Base-by-base conservation (phyloP, 2,113 vertebrate genomes). In the Shinisaurus crocodilurus region DNA sequence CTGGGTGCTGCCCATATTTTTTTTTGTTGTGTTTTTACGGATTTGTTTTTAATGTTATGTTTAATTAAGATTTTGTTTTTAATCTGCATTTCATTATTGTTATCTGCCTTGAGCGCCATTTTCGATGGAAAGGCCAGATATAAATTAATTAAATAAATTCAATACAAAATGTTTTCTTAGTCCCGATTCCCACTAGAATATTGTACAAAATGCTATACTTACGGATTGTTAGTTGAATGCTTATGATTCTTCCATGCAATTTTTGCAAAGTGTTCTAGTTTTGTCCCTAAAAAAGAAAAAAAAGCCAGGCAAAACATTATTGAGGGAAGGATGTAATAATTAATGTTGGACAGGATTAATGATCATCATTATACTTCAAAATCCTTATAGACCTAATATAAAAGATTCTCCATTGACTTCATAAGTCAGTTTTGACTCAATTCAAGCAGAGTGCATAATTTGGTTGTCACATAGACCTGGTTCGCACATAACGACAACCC, bases 171-270 rank as follows among this genome's bases (percentile, higher is more conserved):
- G 6, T 72, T n/a, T 20, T 86, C 57, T 54, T 50, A 77, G 32
- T 25, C 32, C 45, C 7, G 6, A 34, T 48, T 82, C n/a, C 23
- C 25, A 32, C 43, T 54, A 16, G 9, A 69, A 82, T 81, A 57
- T 10, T 40, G n/a, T 10, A 70, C 23, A 90, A 45, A 80, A 50
- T 34, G 37, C 1, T 1, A 0, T 69, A 98, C 99, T 98, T 97
- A 99, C 99, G 98, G 98, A 95, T 99, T 99, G 92, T 99, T 99
- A 89, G 95, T 96, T 50, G 99, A 99, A 97, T 99, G 99, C 48
- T 98, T 98, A 96, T 99, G 99, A 96, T 99, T 99, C 96, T 99
- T 99, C 99, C 98, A 99, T 13, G 98, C 99, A 95, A 99, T 98
- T 97, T 99, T 99, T 23, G 99, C 99, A 97, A 99, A 99, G 82